Evolutionary conservation across 2,113 vertebrate genomes (phyloP).

Genomic region (Cyanoramphus novaezelandiae): DNA sequence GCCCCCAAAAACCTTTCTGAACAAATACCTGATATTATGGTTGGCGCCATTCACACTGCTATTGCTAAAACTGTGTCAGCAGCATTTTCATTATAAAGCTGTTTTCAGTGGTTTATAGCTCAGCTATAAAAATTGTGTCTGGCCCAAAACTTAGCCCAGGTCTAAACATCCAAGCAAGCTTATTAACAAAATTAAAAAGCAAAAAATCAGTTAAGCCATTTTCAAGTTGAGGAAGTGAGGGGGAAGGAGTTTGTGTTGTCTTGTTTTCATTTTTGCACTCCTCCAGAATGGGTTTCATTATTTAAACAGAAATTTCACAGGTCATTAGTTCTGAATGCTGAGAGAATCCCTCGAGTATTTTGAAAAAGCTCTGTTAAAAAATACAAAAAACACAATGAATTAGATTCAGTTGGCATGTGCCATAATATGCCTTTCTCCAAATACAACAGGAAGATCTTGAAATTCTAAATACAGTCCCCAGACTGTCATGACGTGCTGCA

Average conservation of each 20-base stretch:
- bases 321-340: conserved; percentile 68
- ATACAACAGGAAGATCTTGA: conserved; percentile 14
- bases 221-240: not conserved
- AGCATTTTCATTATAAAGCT: conserved; percentile 11
- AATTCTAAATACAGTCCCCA: not conserved
- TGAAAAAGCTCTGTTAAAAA: conserved; percentile 52
- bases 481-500: not conserved
- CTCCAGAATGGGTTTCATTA: conserved; percentile 17
- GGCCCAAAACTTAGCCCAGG: not conserved
- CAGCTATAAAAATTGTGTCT: conserved; percentile 16
- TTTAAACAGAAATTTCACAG: conserved; percentile 74
- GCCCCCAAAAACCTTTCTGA: conserved; percentile 75
- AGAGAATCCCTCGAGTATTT: conserved; percentile 55
- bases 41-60: not conserved
- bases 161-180: not conserved
- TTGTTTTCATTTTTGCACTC: not conserved
- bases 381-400: conserved; percentile 31
- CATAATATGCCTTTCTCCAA: not conserved
- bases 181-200: not conserved
- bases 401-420: conserved; percentile 45
- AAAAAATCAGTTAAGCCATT: not conserved
- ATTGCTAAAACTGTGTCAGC: not conserved
- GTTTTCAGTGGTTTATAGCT: not conserved
- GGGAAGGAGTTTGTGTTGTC: not conserved
- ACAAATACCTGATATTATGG: conserved; percentile 69